phyloP scores from a whole-genome alignment of 2,888 invertebrate genomes.

The Drosophila suboccidentalis region DNA sequence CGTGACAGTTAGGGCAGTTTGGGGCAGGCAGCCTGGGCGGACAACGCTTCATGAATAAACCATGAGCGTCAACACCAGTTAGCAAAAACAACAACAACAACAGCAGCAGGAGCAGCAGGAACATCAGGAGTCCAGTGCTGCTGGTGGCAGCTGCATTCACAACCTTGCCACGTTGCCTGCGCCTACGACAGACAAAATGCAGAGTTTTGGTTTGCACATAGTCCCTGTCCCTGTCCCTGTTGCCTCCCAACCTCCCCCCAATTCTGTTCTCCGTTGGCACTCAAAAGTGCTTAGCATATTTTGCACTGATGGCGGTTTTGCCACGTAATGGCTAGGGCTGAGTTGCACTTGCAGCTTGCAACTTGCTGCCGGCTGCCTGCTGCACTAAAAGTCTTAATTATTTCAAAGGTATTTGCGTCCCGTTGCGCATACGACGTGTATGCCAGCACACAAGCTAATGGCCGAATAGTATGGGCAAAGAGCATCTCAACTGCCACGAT shows the following conservation, averaged over 20 bases:
- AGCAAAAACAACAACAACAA: conserved; percentile 58
- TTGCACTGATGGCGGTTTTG: conserved; percentile 61
- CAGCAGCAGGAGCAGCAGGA: conserved; percentile 6
- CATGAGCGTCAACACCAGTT: conserved; percentile 70
- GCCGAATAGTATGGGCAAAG: not conserved
- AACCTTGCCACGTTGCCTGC: not conserved
- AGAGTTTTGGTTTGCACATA: conserved; percentile 11
- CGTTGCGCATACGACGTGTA: conserved; percentile 44
- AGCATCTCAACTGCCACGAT: not conserved
- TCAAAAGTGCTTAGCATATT: conserved; percentile 75
- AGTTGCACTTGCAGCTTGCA: conserved; percentile 31
- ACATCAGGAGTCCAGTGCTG: conserved; percentile 22
- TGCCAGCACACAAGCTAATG: conserved; percentile 27
- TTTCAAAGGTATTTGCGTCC: conserved; percentile 62
- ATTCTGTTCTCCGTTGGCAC: conserved; percentile 19
- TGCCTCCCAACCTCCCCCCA: not conserved
- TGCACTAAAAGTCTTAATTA: conserved; percentile 74
- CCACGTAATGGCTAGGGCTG: conserved; percentile 55
- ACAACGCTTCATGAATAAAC: conserved; percentile 63
- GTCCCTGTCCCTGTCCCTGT: conserved; percentile 2
- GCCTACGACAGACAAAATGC: conserved; percentile 15
- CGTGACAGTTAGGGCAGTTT: conserved; percentile 20
- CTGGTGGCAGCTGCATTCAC: conserved; percentile 28
- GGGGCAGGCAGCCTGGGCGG: conserved; percentile 14
- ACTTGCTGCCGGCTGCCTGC: not conserved